These are phyloP conservation scores for Aphelocoma californica DNA, from an alignment of 2,797 vertebrate species.

Conservation along the genomic window DNA sequence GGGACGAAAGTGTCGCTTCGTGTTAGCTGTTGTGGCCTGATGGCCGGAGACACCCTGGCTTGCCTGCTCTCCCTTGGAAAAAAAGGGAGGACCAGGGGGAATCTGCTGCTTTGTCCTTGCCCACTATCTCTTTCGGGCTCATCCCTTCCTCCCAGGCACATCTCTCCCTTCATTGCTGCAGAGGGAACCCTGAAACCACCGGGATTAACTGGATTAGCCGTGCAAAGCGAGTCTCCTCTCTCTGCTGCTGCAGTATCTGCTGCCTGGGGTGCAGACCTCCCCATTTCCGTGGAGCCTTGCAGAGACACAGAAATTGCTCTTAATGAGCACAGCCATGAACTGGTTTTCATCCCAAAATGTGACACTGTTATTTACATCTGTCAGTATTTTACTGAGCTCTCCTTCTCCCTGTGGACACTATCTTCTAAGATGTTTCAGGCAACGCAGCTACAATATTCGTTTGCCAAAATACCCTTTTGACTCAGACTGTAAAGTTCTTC, in stretches of 20 bases:
- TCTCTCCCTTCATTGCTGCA: background rate
- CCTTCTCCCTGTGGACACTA: background rate
- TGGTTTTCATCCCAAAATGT: conserved; percentile 52
- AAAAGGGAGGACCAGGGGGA: background rate
- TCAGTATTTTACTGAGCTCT: background rate
- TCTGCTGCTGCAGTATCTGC: background rate
- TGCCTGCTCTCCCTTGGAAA: background rate
- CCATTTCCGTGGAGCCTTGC: conserved; percentile 1
- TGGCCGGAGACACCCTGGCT: background rate
- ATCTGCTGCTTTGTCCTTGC: conserved; percentile 11
- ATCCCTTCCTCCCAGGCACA: background rate
- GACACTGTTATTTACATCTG: conserved; percentile 53
- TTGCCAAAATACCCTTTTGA: conserved; percentile 12
- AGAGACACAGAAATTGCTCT: conserved; percentile 35
- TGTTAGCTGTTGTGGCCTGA: background rate
- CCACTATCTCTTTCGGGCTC: background rate
- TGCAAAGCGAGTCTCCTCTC: conserved; percentile 1
- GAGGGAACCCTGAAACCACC: background rate
- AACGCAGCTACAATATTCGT: conserved; percentile 11
- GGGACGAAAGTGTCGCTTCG: background rate
- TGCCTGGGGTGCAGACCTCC: conserved; percentile 27
- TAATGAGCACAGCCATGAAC: conserved; percentile 21
- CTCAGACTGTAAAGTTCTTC: background rate
- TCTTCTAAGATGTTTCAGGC: conserved; percentile 14
- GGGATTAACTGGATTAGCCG: conserved; percentile 29